These are phyloP conservation scores for Cacoxenus indagator DNA, from an alignment of 2,888 invertebrate species.

Conservation along the genomic window DNA sequence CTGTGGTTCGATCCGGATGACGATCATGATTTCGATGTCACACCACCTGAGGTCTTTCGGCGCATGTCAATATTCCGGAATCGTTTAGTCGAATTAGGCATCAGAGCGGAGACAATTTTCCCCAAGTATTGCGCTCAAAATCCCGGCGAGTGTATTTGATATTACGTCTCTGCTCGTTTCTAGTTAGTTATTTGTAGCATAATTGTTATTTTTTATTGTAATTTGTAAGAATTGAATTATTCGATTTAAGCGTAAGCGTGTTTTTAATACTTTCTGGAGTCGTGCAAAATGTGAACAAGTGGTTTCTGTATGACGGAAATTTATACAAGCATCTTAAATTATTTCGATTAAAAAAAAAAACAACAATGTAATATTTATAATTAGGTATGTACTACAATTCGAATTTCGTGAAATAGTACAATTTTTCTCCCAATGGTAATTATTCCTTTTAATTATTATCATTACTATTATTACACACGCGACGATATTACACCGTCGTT, in stretches of 20 bases:
- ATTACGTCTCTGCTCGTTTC: slow-evolving; percentile 55
- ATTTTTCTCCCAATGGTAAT: background rate
- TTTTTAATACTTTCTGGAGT: slow-evolving; percentile 22
- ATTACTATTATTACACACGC: too few species aligned
- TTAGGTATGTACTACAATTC: slow-evolving; percentile 17
- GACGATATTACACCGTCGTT: too few species aligned
- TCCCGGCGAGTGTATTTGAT: slow-evolving; percentile 72
- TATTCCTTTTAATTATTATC: background rate
- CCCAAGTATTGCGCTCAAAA: slow-evolving; percentile 71
- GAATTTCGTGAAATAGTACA: slow-evolving; percentile 25
- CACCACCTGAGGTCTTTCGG: slow-evolving; percentile 69
- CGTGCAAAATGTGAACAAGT: slow-evolving; percentile 41
- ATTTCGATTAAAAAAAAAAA: slow-evolving; percentile 3
- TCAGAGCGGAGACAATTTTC: slow-evolving; percentile 70
- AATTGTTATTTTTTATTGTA: slow-evolving; percentile 57
- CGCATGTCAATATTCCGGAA: slow-evolving; percentile 70
- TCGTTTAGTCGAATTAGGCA: slow-evolving; percentile 69
- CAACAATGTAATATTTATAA: too few species aligned
- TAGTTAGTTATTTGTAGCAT: slow-evolving; percentile 56
- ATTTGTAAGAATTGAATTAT: slow-evolving; percentile 5
- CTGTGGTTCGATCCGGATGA: slow-evolving; percentile 71
- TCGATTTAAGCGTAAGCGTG: slow-evolving; percentile 8
- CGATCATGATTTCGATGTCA: slow-evolving; percentile 68
- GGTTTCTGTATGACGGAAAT: slow-evolving; percentile 48
- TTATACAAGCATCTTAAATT: slow-evolving; percentile 21